phyloP scores from a whole-genome alignment of 2,113 vertebrate genomes.

The Hemibagrus wyckioides region DNA sequence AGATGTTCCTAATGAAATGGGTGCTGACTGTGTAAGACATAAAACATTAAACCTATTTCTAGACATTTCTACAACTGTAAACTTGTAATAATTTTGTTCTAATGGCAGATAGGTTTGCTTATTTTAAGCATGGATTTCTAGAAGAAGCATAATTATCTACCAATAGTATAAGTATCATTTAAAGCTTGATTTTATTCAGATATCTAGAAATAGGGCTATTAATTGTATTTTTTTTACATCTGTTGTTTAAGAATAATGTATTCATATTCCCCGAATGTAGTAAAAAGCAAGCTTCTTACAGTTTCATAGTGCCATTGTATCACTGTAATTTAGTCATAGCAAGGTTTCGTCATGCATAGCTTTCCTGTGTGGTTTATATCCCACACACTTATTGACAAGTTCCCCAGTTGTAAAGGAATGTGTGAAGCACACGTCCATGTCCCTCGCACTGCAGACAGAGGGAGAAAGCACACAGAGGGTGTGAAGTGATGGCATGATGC shows the following conservation, averaged over 20 bases:
- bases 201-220: no score
- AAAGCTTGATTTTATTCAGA: no score
- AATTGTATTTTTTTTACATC: no score
- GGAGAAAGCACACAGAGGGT: conserved; percentile 12
- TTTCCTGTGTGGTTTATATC: conserved; percentile 23
- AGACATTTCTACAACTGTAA: no score
- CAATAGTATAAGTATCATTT: no score
- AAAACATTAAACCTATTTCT: no score
- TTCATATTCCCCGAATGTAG: not conserved
- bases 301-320: not conserved
- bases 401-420: conserved; percentile 25
- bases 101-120: no score
- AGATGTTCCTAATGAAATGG: no score
- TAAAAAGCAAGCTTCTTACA: not conserved
- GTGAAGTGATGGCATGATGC: conserved; percentile 41
- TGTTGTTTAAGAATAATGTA: not conserved
- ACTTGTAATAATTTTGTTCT: not conserved
- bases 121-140: not conserved
- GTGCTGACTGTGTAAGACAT: no score
- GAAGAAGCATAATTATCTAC: not conserved
- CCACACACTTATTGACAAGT: conserved; percentile 22
- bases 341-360: not conserved
- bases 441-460: conserved; percentile 9
- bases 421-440: not conserved
- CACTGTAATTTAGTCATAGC: not conserved